phyloP scores from a whole-genome alignment of 2,888 invertebrate genomes.

The Macaria liturata region DNA sequence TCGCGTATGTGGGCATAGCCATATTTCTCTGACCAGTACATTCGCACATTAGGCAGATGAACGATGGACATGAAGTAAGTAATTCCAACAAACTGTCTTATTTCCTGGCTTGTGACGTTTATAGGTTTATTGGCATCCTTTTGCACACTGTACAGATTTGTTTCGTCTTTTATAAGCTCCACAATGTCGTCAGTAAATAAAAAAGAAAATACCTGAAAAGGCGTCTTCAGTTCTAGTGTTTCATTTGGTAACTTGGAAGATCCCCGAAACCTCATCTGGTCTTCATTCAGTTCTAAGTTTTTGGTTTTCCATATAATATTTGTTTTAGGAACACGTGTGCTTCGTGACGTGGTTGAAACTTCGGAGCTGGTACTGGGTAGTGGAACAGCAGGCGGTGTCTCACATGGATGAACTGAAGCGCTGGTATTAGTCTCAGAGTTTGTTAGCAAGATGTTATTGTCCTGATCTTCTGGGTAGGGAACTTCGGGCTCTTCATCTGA shows the following conservation, averaged over 20 bases:
- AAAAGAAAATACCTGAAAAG: background rate
- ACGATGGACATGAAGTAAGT: background rate
- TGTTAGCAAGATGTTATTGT: background rate
- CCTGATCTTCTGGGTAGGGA: too few relatives aligned
- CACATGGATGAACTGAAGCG: background rate
- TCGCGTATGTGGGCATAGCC: background rate
- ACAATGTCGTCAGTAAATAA: background rate
- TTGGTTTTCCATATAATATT: conserved; percentile 32
- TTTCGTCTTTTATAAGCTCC: background rate
- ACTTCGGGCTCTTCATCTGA: too few relatives aligned
- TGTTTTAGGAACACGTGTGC: conserved; percentile 19
- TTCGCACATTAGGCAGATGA: background rate
- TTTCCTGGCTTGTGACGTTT: background rate
- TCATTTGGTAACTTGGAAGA: conserved; percentile 10
- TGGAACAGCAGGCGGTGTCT: background rate
- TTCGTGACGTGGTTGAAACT: background rate
- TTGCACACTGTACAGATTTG: background rate
- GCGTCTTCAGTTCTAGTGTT: background rate
- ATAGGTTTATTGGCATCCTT: background rate
- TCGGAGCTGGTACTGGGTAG: background rate
- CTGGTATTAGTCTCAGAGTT: background rate
- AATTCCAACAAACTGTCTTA: conserved; percentile 2
- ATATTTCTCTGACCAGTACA: background rate
- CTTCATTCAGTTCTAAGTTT: conserved; percentile 26
- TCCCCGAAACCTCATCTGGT: conserved; percentile 27